A percentile compares a stretch with the other conserved stretches of the same genome.
Evolutionary conservation across 2,113 vertebrate genomes (phyloP).

Genomic region (Misgurnus anguillicaudatus): DNA sequence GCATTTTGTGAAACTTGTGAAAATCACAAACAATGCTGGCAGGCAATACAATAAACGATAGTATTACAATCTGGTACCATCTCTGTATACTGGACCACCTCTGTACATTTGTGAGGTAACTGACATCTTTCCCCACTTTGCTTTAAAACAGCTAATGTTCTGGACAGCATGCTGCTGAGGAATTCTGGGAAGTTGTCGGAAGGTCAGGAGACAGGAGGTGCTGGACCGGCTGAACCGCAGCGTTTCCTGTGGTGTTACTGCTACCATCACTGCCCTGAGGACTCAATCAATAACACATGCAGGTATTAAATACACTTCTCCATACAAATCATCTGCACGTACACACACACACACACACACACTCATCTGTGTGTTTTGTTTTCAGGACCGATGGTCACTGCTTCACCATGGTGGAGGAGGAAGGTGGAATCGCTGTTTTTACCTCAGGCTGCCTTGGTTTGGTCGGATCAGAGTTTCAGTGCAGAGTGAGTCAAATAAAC

Average conservation of each 20-base stretch:
- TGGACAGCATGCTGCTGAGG: slow-evolving; percentile 85
- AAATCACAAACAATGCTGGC: too few relatives aligned
- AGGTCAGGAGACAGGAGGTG: slow-evolving; percentile 80
- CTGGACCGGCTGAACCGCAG: slow-evolving; percentile 77
- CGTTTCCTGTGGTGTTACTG: slow-evolving; percentile 88
- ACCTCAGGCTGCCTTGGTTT: slow-evolving; percentile 92
- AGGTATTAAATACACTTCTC: slow-evolving; percentile 69
- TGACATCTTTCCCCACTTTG: neutral
- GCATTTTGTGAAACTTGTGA: too few relatives aligned
- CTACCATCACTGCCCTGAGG: slow-evolving; percentile 91
- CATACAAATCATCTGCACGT: neutral
- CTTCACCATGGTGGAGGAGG: slow-evolving; percentile 95
- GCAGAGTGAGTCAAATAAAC: slow-evolving; percentile 81
- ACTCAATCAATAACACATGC: slow-evolving; percentile 93
- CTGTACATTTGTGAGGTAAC: too few relatives aligned
- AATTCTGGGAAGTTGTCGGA: slow-evolving; percentile 81
- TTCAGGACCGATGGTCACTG: slow-evolving; percentile 93
- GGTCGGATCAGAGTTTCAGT: slow-evolving; percentile 93
- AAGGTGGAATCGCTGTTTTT: slow-evolving; percentile 81
- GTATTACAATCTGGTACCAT: too few relatives aligned
- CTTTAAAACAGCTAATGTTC: slow-evolving; percentile 71
- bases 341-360: slow-evolving; percentile 13
- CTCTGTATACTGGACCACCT: too few relatives aligned
- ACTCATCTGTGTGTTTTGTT: slow-evolving; percentile 22
- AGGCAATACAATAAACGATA: too few relatives aligned